Base-by-base conservation (phyloP, 2,113 vertebrate genomes). In the Petroica traversi region DNA sequence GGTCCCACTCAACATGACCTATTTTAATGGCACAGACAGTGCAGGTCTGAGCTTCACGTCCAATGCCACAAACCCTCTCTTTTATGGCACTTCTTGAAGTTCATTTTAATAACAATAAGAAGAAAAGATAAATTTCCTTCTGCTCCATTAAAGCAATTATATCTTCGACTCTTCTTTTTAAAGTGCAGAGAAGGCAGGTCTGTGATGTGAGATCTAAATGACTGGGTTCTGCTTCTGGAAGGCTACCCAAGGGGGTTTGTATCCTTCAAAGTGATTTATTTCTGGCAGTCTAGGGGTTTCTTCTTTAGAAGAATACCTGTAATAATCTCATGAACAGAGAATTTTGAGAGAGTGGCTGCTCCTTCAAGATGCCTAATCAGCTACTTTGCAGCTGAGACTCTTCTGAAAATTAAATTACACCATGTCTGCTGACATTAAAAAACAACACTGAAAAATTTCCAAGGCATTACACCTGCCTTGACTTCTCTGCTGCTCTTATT, bases 351-450 rank as follows among this genome's bases (percentile, higher is more conserved):
- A 67, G 46, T 34, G 55, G 59, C 38, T 94, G 85, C 76, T 96
- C 85, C 85, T 96, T 61, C 80, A 88, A 88, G 55, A 71, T 86
- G 62, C 71, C 73, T 73, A 33, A 95, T 87, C 81, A 80, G 92
- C 40, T 88, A 45, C 63, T 96, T 88, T 81, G 67, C 33, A 87
- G 78, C 85, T 64, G 78, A 97, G 94, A 93, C 77, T 93, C 64
- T 78, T 87, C 66, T 66, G 31, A 96, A 97, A 97, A 96, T 95
- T 64, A 89, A 87, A 93, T 87, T 91, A 84, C 19, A 91, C 72
- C n/a, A n/a, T 81, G 51, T 92, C 95, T 96, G 84, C 43, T 95
- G 92, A 93, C 69, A 89, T 92, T 87, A 96, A 90, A 95, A 96
- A 96, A 48, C 45, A 82, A 22, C 63, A 92, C 52, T 1, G 5